A percentile compares a stretch with the other conserved stretches of the same genome.
phyloP scores from a whole-genome alignment of 1,140 invertebrate genomes.

The Teleopsis dalmanni region DNA sequence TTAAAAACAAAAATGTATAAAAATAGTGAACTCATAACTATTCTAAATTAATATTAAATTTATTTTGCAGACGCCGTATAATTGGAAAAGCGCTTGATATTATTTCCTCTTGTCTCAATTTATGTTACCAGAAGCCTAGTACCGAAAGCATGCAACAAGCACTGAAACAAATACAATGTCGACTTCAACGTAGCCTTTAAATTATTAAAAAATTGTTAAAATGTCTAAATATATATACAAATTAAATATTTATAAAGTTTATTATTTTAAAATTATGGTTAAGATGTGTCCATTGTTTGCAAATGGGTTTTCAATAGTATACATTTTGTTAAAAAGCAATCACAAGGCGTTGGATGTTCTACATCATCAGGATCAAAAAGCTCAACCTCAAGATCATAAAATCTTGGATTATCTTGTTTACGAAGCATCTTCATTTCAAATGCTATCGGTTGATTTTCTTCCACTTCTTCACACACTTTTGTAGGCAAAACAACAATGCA shows the following conservation, averaged over 20 bases:
- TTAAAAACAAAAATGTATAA: no score
- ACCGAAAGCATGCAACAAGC: conserved; percentile 43
- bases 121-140: conserved; percentile 60
- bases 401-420: conserved; percentile 43
- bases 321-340: conserved; percentile 69
- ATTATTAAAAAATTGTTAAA: no score
- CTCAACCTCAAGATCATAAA: conserved; percentile 56
- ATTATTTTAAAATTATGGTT: no score
- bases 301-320: conserved; percentile 55
- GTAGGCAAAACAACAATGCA: conserved; percentile 73
- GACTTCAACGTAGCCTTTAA: no score
- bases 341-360: conserved; percentile 69
- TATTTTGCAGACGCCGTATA: conserved; percentile 51
- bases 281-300: conserved; percentile 27
- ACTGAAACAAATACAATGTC: conserved; percentile 42
- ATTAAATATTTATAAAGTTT: no score
- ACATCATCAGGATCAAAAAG: conserved; percentile 61
- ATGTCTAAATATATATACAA: no score
- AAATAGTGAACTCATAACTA: conserved; percentile 53
- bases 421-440: conserved; percentile 58
- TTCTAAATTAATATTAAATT: conserved; percentile 56
- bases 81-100: conserved; percentile 59
- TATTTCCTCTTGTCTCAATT: conserved; percentile 57
- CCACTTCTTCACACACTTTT: conserved; percentile 45
- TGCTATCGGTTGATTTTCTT: conserved; percentile 56